Evolutionary conservation across 2,888 invertebrate species (phyloP).

Genomic region (Furcula furcula): DNA sequence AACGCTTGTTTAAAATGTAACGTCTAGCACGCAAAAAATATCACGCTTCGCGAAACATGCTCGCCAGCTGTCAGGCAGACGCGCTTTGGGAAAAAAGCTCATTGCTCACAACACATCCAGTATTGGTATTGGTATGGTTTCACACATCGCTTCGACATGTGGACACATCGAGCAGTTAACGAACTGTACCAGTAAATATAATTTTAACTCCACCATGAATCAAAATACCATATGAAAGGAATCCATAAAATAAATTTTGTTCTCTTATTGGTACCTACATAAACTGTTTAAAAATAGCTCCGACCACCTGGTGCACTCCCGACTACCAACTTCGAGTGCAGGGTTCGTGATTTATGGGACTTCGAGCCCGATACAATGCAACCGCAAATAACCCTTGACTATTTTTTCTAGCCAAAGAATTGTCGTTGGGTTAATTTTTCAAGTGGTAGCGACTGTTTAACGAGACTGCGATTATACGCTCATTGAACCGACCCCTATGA

Average conservation of each 20-base stretch:
- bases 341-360: constrained; percentile 67
- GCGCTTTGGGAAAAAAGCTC: constrained; percentile 25
- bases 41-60: constrained; percentile 69
- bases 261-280: constrained; percentile 66
- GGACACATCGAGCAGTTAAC: constrained; percentile 15
- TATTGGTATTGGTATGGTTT: constrained; percentile 12
- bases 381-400: constrained; percentile 77
- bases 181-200: constrained; percentile 33
- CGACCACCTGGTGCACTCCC: constrained; percentile 71
- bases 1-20: constrained; percentile 56
- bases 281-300: constrained; percentile 67
- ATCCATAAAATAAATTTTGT: constrained; percentile 70
- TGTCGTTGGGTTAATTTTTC: constrained; percentile 45
- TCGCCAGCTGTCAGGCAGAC: constrained; percentile 55
- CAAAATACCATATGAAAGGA: constrained; percentile 62
- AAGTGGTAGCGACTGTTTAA: constrained; percentile 41
- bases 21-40: constrained; percentile 61
- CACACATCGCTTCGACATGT: constrained; percentile 14
- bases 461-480: constrained; percentile 29
- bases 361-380: constrained; percentile 60
- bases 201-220: constrained; percentile 52
- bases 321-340: constrained; percentile 54
- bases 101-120: constrained; percentile 15
- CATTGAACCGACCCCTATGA: constrained; percentile 39
- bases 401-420: constrained; percentile 62